These are phyloP conservation scores for Hydroisotoma schaefferi DNA, from an alignment of 2,888 invertebrate genomes.

Conservation along the genomic window DNA sequence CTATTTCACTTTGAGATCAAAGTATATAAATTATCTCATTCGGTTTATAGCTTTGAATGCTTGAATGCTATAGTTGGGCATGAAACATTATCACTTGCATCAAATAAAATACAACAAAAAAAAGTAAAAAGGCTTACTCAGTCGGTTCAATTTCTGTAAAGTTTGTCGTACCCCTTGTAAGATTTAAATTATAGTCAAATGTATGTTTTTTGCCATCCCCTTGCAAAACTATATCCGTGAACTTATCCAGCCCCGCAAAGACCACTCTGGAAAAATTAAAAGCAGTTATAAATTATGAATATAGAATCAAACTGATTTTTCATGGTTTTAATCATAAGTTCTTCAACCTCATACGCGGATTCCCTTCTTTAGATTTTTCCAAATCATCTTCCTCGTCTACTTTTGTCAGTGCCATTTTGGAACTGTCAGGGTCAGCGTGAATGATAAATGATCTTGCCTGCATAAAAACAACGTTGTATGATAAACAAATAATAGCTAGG, in stretches of 20 bases:
- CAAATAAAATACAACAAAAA: not conserved
- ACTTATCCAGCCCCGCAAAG: constrained; percentile 1
- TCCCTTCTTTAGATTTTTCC: constrained; percentile 59
- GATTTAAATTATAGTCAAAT: not conserved
- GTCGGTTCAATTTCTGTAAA: constrained; percentile 17
- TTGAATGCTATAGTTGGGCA: no score
- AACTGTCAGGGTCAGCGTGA: not conserved
- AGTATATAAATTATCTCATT: no score
- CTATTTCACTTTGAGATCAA: no score
- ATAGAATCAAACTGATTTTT: not conserved
- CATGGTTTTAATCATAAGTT: no score
- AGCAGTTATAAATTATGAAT: not conserved
- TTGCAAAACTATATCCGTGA: constrained; percentile 8
- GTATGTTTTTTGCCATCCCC: constrained; percentile 22
- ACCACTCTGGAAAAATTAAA: constrained; percentile 4
- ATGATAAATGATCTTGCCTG: constrained; percentile 1
- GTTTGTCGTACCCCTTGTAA: not conserved
- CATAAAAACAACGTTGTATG: not conserved
- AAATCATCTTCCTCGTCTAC: constrained; percentile 52
- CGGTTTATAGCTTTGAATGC: no score
- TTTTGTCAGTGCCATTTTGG: not conserved
- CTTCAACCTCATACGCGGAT: constrained; percentile 59
- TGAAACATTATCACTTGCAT: no score
- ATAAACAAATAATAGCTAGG: not conserved
- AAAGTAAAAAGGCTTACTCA: constrained; percentile 6